Evolutionary conservation across 37 sponge, comb jelly and placozoan genomes (phyloP), one percentile per base, ranked within the genome.

Genomic region (Crambe crambe): DNA sequence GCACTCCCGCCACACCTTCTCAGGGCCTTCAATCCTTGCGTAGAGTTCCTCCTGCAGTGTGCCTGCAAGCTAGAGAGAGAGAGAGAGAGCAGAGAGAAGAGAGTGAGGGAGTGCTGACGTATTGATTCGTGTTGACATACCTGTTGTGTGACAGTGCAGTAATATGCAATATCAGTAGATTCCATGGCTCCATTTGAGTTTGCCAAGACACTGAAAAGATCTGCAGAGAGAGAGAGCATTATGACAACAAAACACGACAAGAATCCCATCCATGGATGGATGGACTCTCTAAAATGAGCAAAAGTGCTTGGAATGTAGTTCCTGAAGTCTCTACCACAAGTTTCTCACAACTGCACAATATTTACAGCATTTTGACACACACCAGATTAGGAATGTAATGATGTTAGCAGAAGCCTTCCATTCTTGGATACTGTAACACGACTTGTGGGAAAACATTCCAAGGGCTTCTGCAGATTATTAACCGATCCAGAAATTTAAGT

Each of bases 151-250:
- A 54, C 51, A 10, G 21, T 36, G 39, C 64, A 63, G 68, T 73
- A 82, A 36, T 74, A 64, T 30, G 30, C 34, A 5, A 73, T 42
- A 0, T 73, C 83, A 23, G 36, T 42, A 10, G 8, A 4, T 17
- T 65, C 83, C 0, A 82, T 56, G 4, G 74, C 74, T 20, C 83
- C 83, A 54, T 65, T 74, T 0, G 56, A 25, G 27, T 73, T 82
- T 62, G 83, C 65, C 51, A 82, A 38, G 10, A 82, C 25, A 73
- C 74, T 64, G 74, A 82, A 82, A 2, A 82, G 60, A 74, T 54
- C 83, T 82, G 56, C 0, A 57, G 25, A 38, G 23, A 42, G 67
- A 78, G 44, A 64, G 78, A 42, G 17, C 26, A 60, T 23, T 2
- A 58, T 26, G 10, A 39, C 5, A 23, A 27, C 9, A 22, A 35